Base-by-base conservation (phyloP, 2,888 invertebrate genomes). In the Polietes domitor region DNA sequence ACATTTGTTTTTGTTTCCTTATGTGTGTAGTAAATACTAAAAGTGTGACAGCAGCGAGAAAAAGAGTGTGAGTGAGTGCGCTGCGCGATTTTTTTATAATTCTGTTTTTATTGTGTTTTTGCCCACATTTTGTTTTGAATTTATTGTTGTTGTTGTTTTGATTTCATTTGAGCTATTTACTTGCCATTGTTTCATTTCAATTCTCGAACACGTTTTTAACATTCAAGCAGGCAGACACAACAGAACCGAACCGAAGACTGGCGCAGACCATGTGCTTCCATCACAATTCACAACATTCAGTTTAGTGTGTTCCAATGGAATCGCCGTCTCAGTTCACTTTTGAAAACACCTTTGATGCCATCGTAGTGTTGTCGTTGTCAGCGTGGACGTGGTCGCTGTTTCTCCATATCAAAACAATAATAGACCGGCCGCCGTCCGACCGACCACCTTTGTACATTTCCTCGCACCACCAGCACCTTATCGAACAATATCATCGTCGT, bases 1-100 rank as follows among this genome's bases (percentile, higher is more conserved):
- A 28, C 15, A 24, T 47, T 24, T 61, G 74, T 26, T 24, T 65
- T 73, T 73, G 58, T 61, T 73, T 73, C 76, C 65, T 77, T 77
- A 47, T 63, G 32, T 43, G 41, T 37, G 37, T 43, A 7, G 68
- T 41, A 41, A 61, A 21, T n/a, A 70, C 28, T 12, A n/a, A 58
- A 65, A 41, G 24, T 53, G 50, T 26, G 75, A 70, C 61, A 65
- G 24, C 37, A 37, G 68, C 15, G 19, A 65, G 12, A 24, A 21
- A 43, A 15, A 43, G 41, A 24, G 41, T 10, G 28, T 15, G 5
- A 61, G 17, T 28, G 24, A 68, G 43, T 76, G n/a, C 9, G 24
- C 37, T 3, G 37, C 37, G 37, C 37, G 37, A 37, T 37, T 37
- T 37, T 9, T 7, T 37, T 37, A 37, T 70, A 41, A 41, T 53